These are phyloP conservation scores for Heliconius melpomene DNA, from an alignment of 1,140 invertebrate species.

Conservation along the genomic window DNA sequence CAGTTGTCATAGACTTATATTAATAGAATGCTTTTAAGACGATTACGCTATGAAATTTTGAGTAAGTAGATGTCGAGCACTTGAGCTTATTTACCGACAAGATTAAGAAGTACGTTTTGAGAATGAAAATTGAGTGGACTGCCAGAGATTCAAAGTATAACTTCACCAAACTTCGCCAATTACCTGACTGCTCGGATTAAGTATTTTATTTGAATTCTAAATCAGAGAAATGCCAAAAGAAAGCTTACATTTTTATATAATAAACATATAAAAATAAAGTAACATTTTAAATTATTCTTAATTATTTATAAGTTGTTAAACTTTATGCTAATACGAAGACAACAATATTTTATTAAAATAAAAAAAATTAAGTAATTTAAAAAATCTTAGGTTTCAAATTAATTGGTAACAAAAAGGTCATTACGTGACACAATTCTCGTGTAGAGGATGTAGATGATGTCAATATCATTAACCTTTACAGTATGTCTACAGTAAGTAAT, in stretches of 20 bases:
- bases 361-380: no score
- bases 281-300: no score
- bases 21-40: slow-evolving; percentile 35
- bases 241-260: not conserved
- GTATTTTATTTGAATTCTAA: not conserved
- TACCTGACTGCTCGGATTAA: slow-evolving; percentile 6
- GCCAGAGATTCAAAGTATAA: slow-evolving; percentile 17
- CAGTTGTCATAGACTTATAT: slow-evolving; percentile 26
- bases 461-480: no score
- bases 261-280: no score
- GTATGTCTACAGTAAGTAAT: not conserved
- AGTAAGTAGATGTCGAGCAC: slow-evolving; percentile 22
- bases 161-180: slow-evolving; percentile 9
- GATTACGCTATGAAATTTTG: slow-evolving; percentile 36
- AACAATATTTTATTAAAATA: no score
- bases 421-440: no score
- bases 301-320: no score
- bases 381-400: no score
- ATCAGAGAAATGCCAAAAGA: not conserved
- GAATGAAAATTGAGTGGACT: slow-evolving; percentile 18
- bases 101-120: slow-evolving; percentile 32
- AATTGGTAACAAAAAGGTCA: no score
- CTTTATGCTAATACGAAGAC: no score
- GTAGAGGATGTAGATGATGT: no score
- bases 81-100: slow-evolving; percentile 37